These are phyloP conservation scores for Anoplopoma fimbria DNA, from an alignment of 2,113 vertebrate species.

Conservation along the genomic window DNA sequence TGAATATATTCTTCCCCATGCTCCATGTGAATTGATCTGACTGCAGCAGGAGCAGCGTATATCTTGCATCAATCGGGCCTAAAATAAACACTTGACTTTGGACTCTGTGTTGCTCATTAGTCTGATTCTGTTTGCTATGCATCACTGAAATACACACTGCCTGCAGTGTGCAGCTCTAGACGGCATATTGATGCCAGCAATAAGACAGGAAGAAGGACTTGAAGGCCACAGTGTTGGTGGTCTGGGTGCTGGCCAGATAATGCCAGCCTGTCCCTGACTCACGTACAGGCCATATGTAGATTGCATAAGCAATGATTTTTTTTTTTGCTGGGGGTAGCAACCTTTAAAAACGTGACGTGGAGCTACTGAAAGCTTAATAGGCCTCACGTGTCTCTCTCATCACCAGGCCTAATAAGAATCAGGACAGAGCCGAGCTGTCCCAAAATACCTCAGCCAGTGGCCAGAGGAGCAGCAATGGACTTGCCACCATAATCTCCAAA, in stretches of 20 bases:
- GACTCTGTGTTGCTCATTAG: constrained; percentile 3
- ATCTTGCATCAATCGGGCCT: not conserved
- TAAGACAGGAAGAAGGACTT: not conserved
- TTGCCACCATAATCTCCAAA: constrained; percentile 35
- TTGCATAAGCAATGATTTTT: constrained; percentile 51
- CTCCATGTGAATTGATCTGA: constrained; percentile 40
- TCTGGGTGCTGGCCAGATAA: constrained; percentile 34
- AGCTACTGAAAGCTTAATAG: constrained; percentile 50
- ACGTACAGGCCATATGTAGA: constrained; percentile 6
- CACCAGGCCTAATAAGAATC: constrained; percentile 60
- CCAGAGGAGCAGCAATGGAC: constrained; percentile 19
- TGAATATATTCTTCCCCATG: constrained; percentile 5
- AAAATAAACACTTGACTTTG: constrained; percentile 28
- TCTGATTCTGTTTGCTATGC: not conserved
- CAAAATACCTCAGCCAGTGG: constrained; percentile 48
- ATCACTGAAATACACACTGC: constrained; percentile 4
- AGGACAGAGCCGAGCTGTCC: constrained; percentile 48
- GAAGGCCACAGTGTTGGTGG: not conserved
- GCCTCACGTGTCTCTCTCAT: constrained; percentile 69
- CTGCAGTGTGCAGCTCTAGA: not conserved
- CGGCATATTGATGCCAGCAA: not conserved
- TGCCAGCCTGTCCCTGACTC: constrained; percentile 36
- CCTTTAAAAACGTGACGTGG: constrained; percentile 15
- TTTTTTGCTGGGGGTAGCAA: constrained; percentile 37
- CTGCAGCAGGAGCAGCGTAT: constrained; percentile 29